phyloP scores from a whole-genome alignment of 2,888 invertebrate genomes.

The Hipparchia sbordonii region DNA sequence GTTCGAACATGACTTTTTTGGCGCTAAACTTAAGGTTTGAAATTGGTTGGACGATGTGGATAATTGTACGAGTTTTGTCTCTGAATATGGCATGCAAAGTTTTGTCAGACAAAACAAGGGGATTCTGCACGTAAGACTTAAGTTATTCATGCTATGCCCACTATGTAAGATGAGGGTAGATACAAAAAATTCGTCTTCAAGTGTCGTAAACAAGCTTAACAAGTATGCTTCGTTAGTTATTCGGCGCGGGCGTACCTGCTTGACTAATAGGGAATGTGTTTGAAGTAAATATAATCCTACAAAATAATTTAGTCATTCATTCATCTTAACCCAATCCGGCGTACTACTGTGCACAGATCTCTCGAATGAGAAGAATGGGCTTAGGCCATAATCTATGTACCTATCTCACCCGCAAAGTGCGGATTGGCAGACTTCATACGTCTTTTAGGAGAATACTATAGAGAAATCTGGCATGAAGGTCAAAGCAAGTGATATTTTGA shows the following conservation, averaged over 20 bases:
- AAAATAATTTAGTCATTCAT: too few relatives aligned
- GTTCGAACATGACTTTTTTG: neutral
- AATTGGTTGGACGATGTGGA: constrained; percentile 2
- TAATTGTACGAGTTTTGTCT: constrained; percentile 19
- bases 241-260: neutral
- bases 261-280: too few relatives aligned
- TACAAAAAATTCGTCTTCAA: constrained; percentile 28
- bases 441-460: too few relatives aligned
- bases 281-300: too few relatives aligned
- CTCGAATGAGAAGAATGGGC: too few relatives aligned
- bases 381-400: too few relatives aligned
- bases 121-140: constrained; percentile 32
- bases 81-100: constrained; percentile 25
- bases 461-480: too few relatives aligned
- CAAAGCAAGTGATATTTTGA: too few relatives aligned
- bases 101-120: constrained; percentile 33
- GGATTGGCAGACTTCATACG: too few relatives aligned
- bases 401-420: too few relatives aligned
- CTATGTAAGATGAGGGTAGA: constrained; percentile 34
- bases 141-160: constrained; percentile 39
- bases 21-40: neutral
- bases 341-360: too few relatives aligned
- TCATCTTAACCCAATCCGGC: too few relatives aligned
- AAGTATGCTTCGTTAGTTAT: constrained; percentile 36
- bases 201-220: constrained; percentile 34